These are phyloP conservation scores for Therioaphis trifolii DNA, from an alignment of 2,888 invertebrate species.

Conservation along the genomic window DNA sequence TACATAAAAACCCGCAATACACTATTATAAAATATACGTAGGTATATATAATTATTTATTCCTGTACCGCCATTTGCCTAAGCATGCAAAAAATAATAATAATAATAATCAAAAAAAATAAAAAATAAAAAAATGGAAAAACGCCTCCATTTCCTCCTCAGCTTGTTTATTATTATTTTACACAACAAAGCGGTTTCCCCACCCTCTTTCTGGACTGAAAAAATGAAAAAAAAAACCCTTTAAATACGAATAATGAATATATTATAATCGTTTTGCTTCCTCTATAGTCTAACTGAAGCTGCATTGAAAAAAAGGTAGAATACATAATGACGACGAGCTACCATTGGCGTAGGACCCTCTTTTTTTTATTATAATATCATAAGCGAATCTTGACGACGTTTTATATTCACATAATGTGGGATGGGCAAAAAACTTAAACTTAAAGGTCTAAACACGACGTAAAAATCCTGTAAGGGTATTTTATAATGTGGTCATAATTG, in stretches of 20 bases:
- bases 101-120: conserved; percentile 13
- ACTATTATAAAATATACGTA: conserved; percentile 58
- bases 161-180: conserved; percentile 63
- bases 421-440: conserved; percentile 36
- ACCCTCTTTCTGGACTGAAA: conserved; percentile 44
- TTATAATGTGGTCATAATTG: conserved; percentile 57
- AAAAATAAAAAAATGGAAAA: conserved; percentile 45
- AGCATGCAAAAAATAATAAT: conserved; percentile 54
- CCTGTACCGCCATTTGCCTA: conserved; percentile 60
- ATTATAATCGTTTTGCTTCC: conserved; percentile 59
- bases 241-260: conserved; percentile 62
- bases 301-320: conserved; percentile 48
- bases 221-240: conserved; percentile 46
- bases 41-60: conserved; percentile 62
- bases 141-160: conserved; percentile 58
- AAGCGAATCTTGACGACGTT: conserved; percentile 62
- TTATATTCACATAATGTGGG: conserved; percentile 47
- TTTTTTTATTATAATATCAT: conserved; percentile 52
- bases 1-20: conserved; percentile 59
- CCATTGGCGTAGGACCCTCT: conserved; percentile 54
- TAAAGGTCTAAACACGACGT: conserved; percentile 41
- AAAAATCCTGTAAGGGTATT: conserved; percentile 51
- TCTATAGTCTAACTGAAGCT: conserved; percentile 53
- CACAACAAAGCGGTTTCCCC: conserved; percentile 62
- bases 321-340: conserved; percentile 59